Conservation (phyloP, 92 coral and sea anemone genomes). For the Zoanthus sociatus region DNA sequence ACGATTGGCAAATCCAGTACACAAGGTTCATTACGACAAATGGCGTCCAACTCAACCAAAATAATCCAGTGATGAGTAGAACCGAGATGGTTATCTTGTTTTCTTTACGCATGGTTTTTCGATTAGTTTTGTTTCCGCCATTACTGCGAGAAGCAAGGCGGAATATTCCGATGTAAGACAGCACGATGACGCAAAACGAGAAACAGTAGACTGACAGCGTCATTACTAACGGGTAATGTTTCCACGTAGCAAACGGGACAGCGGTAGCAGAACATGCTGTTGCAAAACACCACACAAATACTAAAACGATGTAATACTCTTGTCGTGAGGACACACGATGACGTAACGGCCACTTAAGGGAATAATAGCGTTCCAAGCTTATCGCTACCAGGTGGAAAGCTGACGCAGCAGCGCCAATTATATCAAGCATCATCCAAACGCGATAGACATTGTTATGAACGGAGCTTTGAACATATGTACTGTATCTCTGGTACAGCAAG, state of each 20-base stretch:
- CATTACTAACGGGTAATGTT: constrained; percentile 53
- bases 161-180: constrained; percentile 65
- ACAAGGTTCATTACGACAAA: constrained; percentile 66
- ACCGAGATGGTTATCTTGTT: constrained; percentile 64
- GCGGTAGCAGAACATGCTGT: constrained; percentile 53
- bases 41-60: constrained; percentile 68
- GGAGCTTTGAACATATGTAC: constrained; percentile 24
- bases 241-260: constrained; percentile 57
- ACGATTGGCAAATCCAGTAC: constrained; percentile 67
- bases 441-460: constrained; percentile 54
- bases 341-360: constrained; percentile 69
- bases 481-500: constrained; percentile 49
- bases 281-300: constrained; percentile 59
- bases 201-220: constrained; percentile 50
- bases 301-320: constrained; percentile 48
- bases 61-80: constrained; percentile 61
- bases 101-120: constrained; percentile 50
- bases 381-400: constrained; percentile 65
- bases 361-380: constrained; percentile 66
- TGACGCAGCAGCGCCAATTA: constrained; percentile 70
- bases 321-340: constrained; percentile 64
- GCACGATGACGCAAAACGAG: constrained; percentile 56
- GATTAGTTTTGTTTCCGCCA: constrained; percentile 38
- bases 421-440: constrained; percentile 66
- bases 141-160: constrained; percentile 57